Percentiles rank a stretch among this genome's conserved stretches.
These are phyloP conservation scores for Delichon dasypus DNA, from an alignment of 2,797 vertebrate species.

Conservation along the genomic window DNA sequence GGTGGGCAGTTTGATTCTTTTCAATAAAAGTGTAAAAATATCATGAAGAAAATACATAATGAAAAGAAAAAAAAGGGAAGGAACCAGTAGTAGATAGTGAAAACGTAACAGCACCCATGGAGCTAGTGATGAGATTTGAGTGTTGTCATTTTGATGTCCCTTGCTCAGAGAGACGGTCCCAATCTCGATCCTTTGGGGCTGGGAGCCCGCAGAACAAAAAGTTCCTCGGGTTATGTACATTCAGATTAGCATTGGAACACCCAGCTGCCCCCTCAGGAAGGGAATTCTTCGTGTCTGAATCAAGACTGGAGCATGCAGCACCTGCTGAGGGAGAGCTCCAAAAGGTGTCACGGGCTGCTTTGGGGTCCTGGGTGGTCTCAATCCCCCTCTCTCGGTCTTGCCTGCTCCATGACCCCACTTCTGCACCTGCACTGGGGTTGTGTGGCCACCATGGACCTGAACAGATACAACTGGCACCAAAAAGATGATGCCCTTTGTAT, in stretches of 20 bases:
- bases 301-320: background rate
- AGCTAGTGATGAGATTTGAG: background rate
- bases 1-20: fast-evolving
- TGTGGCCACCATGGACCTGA: background rate
- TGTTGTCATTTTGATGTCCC: fast-evolving
- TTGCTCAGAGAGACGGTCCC: background rate
- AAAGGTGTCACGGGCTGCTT: fast-evolving
- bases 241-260: background rate
- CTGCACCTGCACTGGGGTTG: background rate
- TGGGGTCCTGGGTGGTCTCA: background rate
- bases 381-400: background rate
- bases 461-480: background rate
- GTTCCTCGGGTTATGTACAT: fast-evolving
- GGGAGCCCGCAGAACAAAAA: background rate
- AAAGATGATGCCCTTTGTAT: fast-evolving
- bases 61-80: background rate
- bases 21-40: background rate
- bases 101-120: background rate
- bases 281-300: background rate
- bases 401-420: background rate
- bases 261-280: background rate
- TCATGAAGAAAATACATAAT: fast-evolving
- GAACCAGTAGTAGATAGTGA: background rate
- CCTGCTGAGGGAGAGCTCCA: background rate
- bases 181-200: background rate